Base-by-base conservation (phyloP, 2,797 vertebrate genomes). In the Eospalax fontanierii region DNA sequence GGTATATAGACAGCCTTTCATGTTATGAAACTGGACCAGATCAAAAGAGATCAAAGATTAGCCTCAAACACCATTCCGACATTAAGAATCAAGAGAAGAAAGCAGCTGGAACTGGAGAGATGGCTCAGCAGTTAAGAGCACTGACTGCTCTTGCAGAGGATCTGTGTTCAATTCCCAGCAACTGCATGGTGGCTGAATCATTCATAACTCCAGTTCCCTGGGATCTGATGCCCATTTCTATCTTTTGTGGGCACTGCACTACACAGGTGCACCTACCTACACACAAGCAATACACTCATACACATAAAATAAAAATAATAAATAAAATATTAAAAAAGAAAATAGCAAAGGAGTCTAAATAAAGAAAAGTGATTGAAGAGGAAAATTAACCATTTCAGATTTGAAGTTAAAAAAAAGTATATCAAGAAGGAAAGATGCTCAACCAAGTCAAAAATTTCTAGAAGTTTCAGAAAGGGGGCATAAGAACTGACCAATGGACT, bases 401-500 rank as follows among this genome's bases (percentile, higher is more conserved):
- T 61, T 68, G 85, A 87, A 66, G 3, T 73, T n/a, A n/a, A n/a
- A 65, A 79, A 33, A 76, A 90, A 79, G 30, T 73, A 12, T 28
- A 28, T 63, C 46, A 80, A 30, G 33, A 26, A 83, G 26, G 9
- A 84, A 19, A 14, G 18, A 73, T n/a, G 19, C 26, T 70, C 71
- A 75, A 3, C 35, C 30, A 57, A 91, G 71, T 83, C 35, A 78
- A 74, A 92, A 30, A 3, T 30, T 85, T 28, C 57, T 89, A 79
- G 82, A 68, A 38, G 35, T 14, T 74, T 96, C 61, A 78, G 22
- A 57, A 90, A 50, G 90, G 24, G 92, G 63, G 18, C n/a, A 65
- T 38, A 35, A 91, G 22, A 33, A 76, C 40, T 46, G 11, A 50
- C 22, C 2, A 8, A 4, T 83, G 54, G 1, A 54, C 70, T 84